These are phyloP conservation scores for Phoxinus dragarum DNA, from an alignment of 2,797 vertebrate species.

Conservation along the genomic window DNA sequence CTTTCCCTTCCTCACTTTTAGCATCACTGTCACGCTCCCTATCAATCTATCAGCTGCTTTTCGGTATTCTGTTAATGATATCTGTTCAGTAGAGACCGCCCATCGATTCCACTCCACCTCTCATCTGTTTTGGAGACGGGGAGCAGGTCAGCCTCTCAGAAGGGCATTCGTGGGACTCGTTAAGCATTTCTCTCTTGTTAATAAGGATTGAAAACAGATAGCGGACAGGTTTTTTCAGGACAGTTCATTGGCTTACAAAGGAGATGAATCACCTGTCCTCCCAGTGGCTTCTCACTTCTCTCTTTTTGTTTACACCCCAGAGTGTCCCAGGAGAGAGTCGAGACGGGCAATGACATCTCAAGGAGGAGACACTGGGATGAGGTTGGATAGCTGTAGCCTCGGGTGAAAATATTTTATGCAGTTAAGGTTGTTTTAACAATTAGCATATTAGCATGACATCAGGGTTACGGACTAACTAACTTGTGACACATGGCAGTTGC, in stretches of 20 bases:
- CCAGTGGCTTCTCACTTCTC: constrained; percentile 37
- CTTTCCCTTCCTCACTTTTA: background rate
- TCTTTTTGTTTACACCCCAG: constrained; percentile 54
- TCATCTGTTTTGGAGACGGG: constrained; percentile 60
- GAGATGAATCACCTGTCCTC: constrained; percentile 66
- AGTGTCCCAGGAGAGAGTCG: constrained; percentile 32
- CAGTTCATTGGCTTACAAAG: constrained; percentile 62
- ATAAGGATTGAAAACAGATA: constrained; percentile 75
- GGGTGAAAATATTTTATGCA: constrained; percentile 5
- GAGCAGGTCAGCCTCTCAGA: constrained; percentile 37
- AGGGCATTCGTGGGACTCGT: constrained; percentile 52
- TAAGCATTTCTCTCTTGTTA: constrained; percentile 64
- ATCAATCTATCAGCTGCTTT: constrained; percentile 44
- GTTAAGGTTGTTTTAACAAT: background rate
- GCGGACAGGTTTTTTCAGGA: constrained; percentile 64
- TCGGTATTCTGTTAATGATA: constrained; percentile 68
- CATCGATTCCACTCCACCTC: constrained; percentile 60
- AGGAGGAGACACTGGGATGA: background rate
- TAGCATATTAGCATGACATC: constrained; percentile 12
- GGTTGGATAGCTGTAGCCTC: background rate
- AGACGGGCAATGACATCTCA: constrained; percentile 9
- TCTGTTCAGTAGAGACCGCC: constrained; percentile 59
- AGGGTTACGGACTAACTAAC: background rate
- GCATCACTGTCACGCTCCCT: constrained; percentile 25
- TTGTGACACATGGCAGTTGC: background rate